A percentile compares a stretch with the other conserved stretches of the same genome.
phyloP scores from a whole-genome alignment of 53 echinoderm and acorn worm genomes.

The Henricia sp. region DNA sequence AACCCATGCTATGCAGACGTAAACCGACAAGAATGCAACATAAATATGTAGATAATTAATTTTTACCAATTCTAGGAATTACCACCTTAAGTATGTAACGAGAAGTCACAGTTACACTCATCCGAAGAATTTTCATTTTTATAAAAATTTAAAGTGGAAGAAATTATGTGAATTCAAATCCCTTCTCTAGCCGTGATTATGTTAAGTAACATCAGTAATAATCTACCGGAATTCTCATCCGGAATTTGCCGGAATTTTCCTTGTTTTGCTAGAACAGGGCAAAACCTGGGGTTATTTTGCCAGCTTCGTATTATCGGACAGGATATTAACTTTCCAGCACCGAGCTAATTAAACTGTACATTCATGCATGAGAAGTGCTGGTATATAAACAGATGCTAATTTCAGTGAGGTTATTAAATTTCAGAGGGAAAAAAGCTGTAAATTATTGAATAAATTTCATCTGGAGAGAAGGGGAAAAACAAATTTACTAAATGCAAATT shows the following conservation, averaged over 20 bases:
- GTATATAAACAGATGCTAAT: constrained; percentile 17
- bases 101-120: no score
- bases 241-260: no score
- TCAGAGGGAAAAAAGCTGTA: neutral
- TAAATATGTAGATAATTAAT: no score
- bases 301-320: constrained; percentile 44
- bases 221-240: constrained; percentile 6
- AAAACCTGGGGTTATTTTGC: constrained; percentile 54
- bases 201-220: constrained; percentile 21
- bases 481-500: no score
- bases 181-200: constrained; percentile 18
- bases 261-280: neutral
- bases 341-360: constrained; percentile 53
- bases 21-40: no score
- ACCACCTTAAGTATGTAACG: no score
- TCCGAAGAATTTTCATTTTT: no score
- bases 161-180: constrained; percentile 55
- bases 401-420: constrained; percentile 21
- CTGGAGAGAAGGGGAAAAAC: neutral
- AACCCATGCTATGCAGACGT: no score
- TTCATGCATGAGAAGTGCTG: constrained; percentile 45
- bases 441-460: no score
- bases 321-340: constrained; percentile 47
- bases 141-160: no score
- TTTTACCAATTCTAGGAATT: no score